Conservation (phyloP, 2,113 vertebrate species). For the Synchiropus splendidus region DNA sequence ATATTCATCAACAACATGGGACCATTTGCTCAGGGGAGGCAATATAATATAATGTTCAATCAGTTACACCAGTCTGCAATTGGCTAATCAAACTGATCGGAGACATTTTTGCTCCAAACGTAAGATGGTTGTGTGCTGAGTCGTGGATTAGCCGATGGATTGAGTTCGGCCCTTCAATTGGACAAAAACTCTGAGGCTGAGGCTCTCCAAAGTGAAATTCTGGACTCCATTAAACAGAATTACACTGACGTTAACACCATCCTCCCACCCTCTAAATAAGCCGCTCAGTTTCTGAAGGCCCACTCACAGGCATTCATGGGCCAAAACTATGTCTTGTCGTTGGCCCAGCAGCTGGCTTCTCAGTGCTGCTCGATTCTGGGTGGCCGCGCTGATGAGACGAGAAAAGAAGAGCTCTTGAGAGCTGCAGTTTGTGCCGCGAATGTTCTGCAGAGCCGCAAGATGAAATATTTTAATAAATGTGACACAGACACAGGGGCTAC, state of each 20-base stretch:
- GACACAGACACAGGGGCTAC: no score
- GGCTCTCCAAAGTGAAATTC: no score
- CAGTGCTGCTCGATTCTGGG: constrained; percentile 53
- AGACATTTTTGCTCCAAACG: constrained; percentile 39
- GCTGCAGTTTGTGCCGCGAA: no score
- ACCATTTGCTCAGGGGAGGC: constrained; percentile 35
- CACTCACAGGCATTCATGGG: constrained; percentile 25
- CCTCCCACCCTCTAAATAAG: constrained; percentile 20
- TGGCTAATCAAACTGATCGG: constrained; percentile 44
- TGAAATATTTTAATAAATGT: neutral
- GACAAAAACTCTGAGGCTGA: no score
- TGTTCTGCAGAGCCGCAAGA: neutral
- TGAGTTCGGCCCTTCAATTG: no score
- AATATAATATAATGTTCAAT: no score
- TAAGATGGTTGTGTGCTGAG: neutral
- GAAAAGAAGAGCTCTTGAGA: no score
- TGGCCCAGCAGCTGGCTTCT: constrained; percentile 53
- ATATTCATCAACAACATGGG: constrained; percentile 56
- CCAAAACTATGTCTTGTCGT: constrained; percentile 55
- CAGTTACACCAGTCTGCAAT: constrained; percentile 27
- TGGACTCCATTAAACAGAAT: no score
- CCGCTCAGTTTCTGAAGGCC: no score
- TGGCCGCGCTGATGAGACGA: constrained; percentile 39
- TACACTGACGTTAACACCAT: constrained; percentile 30
- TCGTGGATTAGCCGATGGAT: neutral